Conservation (phyloP, 2,888 invertebrate genomes). For the Minunthozetes semirufus region DNA sequence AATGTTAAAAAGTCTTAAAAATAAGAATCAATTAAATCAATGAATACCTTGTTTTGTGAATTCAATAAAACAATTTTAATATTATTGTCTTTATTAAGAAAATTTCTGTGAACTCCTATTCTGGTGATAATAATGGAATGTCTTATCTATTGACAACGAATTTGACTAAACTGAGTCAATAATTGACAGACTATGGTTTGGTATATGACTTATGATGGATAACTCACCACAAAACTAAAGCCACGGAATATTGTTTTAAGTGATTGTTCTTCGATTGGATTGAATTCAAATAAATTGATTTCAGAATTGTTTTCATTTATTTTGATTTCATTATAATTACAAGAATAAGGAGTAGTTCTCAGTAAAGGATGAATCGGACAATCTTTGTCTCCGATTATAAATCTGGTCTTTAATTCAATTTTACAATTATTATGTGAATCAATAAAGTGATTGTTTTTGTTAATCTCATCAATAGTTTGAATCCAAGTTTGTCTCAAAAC, state of each 20-base stretch:
- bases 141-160: background rate
- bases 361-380: constrained; percentile 29
- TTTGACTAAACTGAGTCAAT: background rate
- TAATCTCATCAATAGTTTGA: constrained; percentile 36
- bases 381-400: constrained; percentile 30
- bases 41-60: constrained; percentile 19
- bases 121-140: background rate
- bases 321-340: constrained; percentile 14
- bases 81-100: background rate
- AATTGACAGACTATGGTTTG: background rate
- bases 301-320: background rate
- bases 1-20: background rate
- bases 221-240: constrained; percentile 28
- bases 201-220: background rate
- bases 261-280: background rate
- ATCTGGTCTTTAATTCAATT: constrained; percentile 12
- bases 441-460: constrained; percentile 3
- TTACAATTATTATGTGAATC: background rate
- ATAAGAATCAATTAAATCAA: background rate
- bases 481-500: constrained; percentile 44
- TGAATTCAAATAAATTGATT: constrained; percentile 1
- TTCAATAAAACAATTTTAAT: constrained; percentile 27
- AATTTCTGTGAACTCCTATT: constrained; percentile 13
- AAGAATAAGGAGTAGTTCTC: constrained; percentile 25
- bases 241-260: background rate